Evolutionary conservation across 2,113 vertebrate species (phyloP), one percentile per base, ranked within the genome.

Genomic region (Atherinomorus stipes): DNA sequence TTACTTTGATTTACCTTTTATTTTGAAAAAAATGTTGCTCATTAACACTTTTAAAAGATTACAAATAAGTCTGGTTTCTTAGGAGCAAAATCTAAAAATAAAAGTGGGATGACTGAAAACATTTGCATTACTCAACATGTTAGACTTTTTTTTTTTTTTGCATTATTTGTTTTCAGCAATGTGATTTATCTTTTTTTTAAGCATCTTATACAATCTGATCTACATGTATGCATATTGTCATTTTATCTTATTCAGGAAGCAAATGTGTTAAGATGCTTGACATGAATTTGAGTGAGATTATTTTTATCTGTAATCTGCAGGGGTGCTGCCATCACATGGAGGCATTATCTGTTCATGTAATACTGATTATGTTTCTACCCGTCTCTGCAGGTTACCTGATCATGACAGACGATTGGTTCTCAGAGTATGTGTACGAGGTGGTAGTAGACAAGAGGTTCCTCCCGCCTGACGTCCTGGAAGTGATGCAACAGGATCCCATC

Each of bases 391-490:
- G 98, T 84, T 99, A 99, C 94, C 94, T 99, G 71, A 96, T 97
- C 91, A 99, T 99, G 96, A 97, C 96, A 0, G 98, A 99, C 0
- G 96, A 98, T 8, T 99, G 98, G 98, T 99, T 98, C 91, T 96
- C 97, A 0, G 96, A 99, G 82, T 99, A 96, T 0, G 96, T 99
- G 31, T 99, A 99, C 0, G 98, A 99, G 78, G 97, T 99, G 52
- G 98, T 99, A 85, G 96, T 98, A 87, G 98, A 99, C 89, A 97
- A 92, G 93, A 97, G 92, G 87, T 92, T 94, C 4, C 88, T 99
- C 38, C 40, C 95, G 0, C 58, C 92, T 31, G 96, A 98, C 0
- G 84, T 98, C 86, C 74, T 97, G 80, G 95, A 95, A 0, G 96
- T 99, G 80, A 92, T 98, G 89, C 88, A 96, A 66, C 95, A 98